phyloP scores from a whole-genome alignment of 2,797 vertebrate genomes.

The Momotus momota region DNA sequence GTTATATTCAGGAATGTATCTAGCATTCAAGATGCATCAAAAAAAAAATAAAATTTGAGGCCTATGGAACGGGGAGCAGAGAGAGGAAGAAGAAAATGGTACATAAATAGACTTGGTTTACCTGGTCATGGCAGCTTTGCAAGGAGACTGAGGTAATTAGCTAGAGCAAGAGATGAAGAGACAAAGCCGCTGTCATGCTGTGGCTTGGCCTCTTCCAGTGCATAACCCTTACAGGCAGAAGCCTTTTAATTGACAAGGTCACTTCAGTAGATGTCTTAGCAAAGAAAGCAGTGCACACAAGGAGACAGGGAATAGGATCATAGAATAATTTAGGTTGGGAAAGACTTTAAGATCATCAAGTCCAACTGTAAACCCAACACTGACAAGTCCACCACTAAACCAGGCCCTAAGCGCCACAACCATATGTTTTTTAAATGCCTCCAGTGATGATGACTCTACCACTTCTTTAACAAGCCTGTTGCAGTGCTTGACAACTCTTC shows the following conservation, averaged over 20 bases:
- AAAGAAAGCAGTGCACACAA: background rate
- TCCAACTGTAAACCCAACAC: background rate
- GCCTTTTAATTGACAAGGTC: background rate
- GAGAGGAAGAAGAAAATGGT: background rate
- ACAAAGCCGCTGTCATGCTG: background rate
- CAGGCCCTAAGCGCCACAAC: background rate
- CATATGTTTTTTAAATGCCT: rapidly evolving
- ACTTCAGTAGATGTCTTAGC: background rate
- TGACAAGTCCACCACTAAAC: background rate
- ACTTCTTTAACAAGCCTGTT: background rate
- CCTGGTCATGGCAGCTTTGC: background rate
- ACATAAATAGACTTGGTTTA: background rate
- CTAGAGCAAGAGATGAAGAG: background rate
- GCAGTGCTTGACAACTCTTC: background rate
- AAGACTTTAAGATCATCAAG: background rate
- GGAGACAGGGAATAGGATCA: background rate
- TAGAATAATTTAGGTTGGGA: background rate
- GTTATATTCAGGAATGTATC: background rate
- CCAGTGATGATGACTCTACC: background rate
- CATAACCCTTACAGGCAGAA: background rate
- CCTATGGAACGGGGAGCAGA: background rate
- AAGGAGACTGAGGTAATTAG: background rate
- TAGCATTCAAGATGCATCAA: background rate
- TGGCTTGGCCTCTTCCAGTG: background rate
- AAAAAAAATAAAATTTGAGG: background rate